Percentiles rank a stretch among this genome's conserved stretches.
Conservation (phyloP, 2,113 vertebrate genomes). For the Sturnus vulgaris region DNA sequence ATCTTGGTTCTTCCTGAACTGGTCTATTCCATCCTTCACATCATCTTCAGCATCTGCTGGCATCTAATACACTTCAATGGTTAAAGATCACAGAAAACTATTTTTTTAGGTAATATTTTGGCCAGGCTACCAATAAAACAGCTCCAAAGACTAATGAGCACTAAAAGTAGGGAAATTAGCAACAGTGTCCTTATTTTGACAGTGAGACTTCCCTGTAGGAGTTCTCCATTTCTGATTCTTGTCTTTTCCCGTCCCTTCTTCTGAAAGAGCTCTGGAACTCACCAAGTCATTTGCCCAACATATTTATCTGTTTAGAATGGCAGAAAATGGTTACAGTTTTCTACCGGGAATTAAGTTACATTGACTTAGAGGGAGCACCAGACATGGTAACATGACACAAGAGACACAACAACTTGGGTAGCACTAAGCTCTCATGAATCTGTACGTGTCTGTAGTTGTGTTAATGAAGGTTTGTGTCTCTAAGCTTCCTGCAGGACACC, state of each 20-base stretch:
- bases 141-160: neutral
- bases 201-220: neutral
- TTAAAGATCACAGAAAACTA: neutral
- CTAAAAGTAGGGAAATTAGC: neutral
- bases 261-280: neutral
- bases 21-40: neutral
- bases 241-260: neutral
- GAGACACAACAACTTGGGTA: neutral
- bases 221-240: neutral
- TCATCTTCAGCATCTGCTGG: neutral
- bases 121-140: neutral
- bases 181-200: neutral
- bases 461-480: rapidly evolving
- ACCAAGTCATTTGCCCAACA: neutral
- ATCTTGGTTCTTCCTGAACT: neutral
- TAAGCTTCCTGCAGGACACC: neutral
- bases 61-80: neutral
- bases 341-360: neutral
- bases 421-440: neutral
- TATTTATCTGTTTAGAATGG: neutral
- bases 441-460: rapidly evolving
- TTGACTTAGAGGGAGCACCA: neutral
- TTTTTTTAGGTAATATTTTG: neutral
- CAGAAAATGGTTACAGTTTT: neutral
- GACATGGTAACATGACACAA: rapidly evolving